These are phyloP conservation scores for Hucho hucho DNA, from an alignment of 2,113 vertebrate species.

Conservation along the genomic window DNA sequence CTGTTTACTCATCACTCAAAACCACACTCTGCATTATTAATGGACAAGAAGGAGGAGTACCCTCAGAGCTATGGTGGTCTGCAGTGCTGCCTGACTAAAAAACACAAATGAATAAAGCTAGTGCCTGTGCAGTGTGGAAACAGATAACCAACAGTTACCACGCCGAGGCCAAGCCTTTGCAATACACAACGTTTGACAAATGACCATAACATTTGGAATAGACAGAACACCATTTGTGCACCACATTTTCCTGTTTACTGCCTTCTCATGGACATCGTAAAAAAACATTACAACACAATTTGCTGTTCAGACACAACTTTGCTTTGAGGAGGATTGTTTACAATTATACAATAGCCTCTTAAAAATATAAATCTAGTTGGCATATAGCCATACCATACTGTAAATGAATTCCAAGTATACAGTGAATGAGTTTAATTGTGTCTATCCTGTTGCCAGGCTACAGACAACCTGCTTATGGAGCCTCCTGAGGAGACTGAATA, in stretches of 20 bases:
- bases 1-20: conserved; percentile 51
- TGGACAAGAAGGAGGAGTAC: conserved; percentile 29
- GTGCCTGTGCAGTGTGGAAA: background rate
- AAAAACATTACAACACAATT: background rate
- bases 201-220: too few relatives aligned
- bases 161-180: background rate
- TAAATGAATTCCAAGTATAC: background rate
- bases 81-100: conserved; percentile 1
- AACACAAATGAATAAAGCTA: conserved; percentile 2
- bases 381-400: background rate
- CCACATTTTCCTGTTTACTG: too few relatives aligned
- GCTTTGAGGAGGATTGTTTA: background rate
- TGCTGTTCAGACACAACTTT: too few relatives aligned
- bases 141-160: background rate
- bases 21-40: conserved; percentile 63
- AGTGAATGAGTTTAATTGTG: background rate
- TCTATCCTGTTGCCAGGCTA: background rate
- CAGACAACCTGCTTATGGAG: background rate
- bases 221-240: too few relatives aligned
- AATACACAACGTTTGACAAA: too few relatives aligned
- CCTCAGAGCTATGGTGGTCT: conserved; percentile 26
- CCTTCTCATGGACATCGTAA: too few relatives aligned
- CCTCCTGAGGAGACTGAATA: background rate
- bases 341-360: background rate
- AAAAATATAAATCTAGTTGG: too few relatives aligned